Base-by-base conservation (phyloP, 92 coral and sea anemone genomes). In the Chrysogorgia sp. region DNA sequence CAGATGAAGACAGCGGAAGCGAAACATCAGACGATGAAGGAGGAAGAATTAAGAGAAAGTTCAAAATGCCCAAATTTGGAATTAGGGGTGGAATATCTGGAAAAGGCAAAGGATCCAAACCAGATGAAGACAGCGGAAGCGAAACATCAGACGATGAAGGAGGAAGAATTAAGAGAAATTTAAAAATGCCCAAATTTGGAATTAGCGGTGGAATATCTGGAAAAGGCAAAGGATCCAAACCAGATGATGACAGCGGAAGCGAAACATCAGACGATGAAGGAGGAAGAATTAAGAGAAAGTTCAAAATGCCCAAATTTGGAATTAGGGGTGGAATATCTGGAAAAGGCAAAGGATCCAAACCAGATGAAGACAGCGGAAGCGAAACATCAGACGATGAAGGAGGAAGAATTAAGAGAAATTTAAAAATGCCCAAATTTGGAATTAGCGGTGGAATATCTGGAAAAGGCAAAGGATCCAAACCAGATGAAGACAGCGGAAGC, bases 1-100 rank as follows among this genome's bases (percentile, higher is more conserved):
- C 20, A 4, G 49, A 71, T 1, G 40, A 22, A 13, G 78, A 71
- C 21, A 71, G 63, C 17, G 64, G 78, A 1, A 71, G 77, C 20
- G 77, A 71, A 17, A 71, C 77, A 49, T 71, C 77, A 0, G 77
- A 71, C 50, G 77, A 43, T 8, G 41, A 71, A 26, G 77, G 77
- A 49, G 62, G 77, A 29, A 71, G 79, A 53, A 23, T 72, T 0
- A 72, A 52, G 37, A 21, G 79, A 24, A 56, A 72, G 23, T 12
- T 72, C 0, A 56, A 55, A 13, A 0, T n/a, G 30, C 79, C 79
- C 12, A 8, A 7, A 1, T 34, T 0, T 52, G 79, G 64, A 0
- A 1, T 72, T 32, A 23, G 34, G 23, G 63, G 63, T 2, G 32
- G 63, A 7, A 10, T 32, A 1, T 71, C 62, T 52, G 50, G 49